Base-by-base conservation (phyloP, 2,888 invertebrate species). In the Ectemnius lituratus region DNA sequence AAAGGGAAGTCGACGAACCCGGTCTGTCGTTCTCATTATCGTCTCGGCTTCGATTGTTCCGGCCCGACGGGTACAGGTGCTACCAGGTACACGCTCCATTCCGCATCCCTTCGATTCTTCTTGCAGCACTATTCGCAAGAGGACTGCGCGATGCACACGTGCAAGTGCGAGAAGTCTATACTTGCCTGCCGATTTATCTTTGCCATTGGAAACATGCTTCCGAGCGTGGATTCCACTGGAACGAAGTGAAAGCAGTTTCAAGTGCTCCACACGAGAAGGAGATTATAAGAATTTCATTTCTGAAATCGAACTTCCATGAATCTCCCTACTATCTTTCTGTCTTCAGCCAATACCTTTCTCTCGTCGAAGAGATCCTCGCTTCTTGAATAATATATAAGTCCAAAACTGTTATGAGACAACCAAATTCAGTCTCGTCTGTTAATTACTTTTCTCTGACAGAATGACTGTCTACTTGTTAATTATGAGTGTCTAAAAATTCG, bases 41-140 rank as follows among this genome's bases (percentile, higher is more conserved):
- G 85, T 81, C 84, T 81, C 82, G 82, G 79, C 81, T 84, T 85
- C 84, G 84, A 85, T 84, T 86, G 84, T 86, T 86, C 83, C 85
- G 79, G 76, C 76, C 84, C 84, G 80, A 59, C 74, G 82, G 70
- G 69, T 81, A 76, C 80, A 83, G 80, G 78, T 83, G 79, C 75
- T 78, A 84, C 80, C 80, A 78, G 81, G 82, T 86, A 84, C 79
- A 82, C 77, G 78, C 70, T 77, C 79, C 72, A 81, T 81, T 81
- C 80, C 74, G 77, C 74, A 80, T 82, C 76, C 76, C 72, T 75
- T 71, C 78, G 75, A 78, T 72, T 79, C 76, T 56, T 71, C 67
- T 4, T 37, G 4, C 64, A 68, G 66, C 67, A 74, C 67, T 52
- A 56, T 61, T 13, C 57, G 62, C 46, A 62, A 56, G 56, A 71